These are phyloP conservation scores for Metellina segmentata DNA, from an alignment of 2,888 invertebrate species.

Conservation along the genomic window DNA sequence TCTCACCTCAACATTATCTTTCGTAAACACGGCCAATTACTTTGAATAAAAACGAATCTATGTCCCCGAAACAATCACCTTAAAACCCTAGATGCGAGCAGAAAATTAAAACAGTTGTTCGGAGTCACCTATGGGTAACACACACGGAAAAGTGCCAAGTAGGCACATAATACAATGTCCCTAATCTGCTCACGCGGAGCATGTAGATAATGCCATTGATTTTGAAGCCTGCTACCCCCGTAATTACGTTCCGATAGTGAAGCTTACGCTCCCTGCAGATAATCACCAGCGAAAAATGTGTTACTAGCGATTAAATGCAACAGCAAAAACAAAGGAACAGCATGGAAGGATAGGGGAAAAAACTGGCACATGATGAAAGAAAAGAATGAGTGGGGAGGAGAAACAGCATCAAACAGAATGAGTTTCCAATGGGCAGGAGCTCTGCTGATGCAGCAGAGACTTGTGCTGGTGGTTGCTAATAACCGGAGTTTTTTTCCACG, in stretches of 20 bases:
- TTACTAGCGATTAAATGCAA: slow-evolving; percentile 36
- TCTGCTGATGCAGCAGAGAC: slow-evolving; percentile 32
- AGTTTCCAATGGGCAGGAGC: slow-evolving; percentile 45
- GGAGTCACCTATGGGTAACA: neutral
- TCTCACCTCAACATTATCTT: too few relatives aligned
- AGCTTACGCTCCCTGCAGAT: slow-evolving; percentile 21
- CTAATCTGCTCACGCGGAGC: neutral
- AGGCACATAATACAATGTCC: neutral
- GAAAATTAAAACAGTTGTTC: neutral
- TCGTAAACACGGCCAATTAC: too few relatives aligned
- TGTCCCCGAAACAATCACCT: too few relatives aligned
- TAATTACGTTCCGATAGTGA: slow-evolving; percentile 60
- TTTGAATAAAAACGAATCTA: too few relatives aligned
- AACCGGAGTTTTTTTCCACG: neutral
- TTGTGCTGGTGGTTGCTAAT: slow-evolving; percentile 17
- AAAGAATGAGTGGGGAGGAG: slow-evolving; percentile 1
- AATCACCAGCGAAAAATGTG: slow-evolving; percentile 58
- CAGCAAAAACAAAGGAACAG: slow-evolving; percentile 25
- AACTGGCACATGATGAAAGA: neutral
- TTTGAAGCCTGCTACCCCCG: slow-evolving; percentile 11
- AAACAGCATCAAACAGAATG: slow-evolving; percentile 24
- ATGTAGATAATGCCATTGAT: slow-evolving; percentile 57
- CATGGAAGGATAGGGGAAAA: neutral
- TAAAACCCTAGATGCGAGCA: too few relatives aligned
- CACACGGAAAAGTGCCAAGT: neutral